A percentile compares a stretch with the other conserved stretches of the same genome.
Conservation (phyloP, 2,888 invertebrate genomes). For the Timandra comae region DNA sequence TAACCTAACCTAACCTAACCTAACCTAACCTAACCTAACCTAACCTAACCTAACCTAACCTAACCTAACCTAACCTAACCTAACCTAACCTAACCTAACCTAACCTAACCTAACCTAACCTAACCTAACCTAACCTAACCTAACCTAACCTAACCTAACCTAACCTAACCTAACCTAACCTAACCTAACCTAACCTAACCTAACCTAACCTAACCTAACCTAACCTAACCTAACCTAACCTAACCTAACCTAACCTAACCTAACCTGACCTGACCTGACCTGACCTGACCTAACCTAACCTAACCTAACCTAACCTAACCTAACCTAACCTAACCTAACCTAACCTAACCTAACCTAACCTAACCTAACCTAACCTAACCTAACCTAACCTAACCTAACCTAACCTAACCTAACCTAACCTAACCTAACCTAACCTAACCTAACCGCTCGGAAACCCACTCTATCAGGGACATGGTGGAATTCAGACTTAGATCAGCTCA, state of each 20-base stretch:
- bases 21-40: conserved; percentile 15
- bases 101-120: conserved; percentile 11
- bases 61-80: conserved; percentile 15
- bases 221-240: conserved; percentile 8
- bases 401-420: conserved; percentile 18
- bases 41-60: conserved; percentile 15
- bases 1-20: conserved; percentile 10
- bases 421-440: conserved; percentile 18
- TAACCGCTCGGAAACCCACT: conserved; percentile 17
- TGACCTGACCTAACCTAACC: conserved; percentile 9
- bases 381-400: too few relatives aligned
- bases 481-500: too few relatives aligned
- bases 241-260: too few relatives aligned
- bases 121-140: conserved; percentile 15
- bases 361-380: too few relatives aligned
- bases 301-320: conserved; percentile 9
- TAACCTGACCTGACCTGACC: conserved; percentile 9
- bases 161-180: conserved; percentile 13
- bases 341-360: too few relatives aligned
- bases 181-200: conserved; percentile 12
- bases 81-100: conserved; percentile 14
- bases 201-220: conserved; percentile 9
- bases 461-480: too few relatives aligned
- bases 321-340: conserved; percentile 1
- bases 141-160: conserved; percentile 14